Percentiles rank a stretch among this genome's conserved stretches.
phyloP scores from a whole-genome alignment of 2,888 invertebrate species.

The Lasioglossum figueresi region DNA sequence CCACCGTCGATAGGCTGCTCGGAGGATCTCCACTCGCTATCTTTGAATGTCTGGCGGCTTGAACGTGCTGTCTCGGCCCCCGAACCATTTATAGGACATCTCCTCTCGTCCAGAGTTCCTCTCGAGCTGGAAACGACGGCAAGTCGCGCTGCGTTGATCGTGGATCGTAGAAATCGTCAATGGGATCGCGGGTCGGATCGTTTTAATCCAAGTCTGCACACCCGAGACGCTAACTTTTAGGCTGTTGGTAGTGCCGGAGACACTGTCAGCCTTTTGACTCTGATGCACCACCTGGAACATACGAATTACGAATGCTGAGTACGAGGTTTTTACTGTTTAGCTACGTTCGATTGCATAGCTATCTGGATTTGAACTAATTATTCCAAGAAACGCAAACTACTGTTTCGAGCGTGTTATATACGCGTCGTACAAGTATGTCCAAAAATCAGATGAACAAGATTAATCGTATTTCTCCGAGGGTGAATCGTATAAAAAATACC shows the following conservation, averaged over 20 bases:
- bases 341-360: too few relatives aligned
- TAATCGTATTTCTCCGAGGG: not conserved
- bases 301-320: not conserved
- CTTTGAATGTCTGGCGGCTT: slow-evolving; percentile 78
- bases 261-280: slow-evolving; percentile 58
- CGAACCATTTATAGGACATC: slow-evolving; percentile 77
- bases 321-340: not conserved
- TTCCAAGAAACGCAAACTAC: not conserved
- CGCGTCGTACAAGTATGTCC: not conserved
- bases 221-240: not conserved
- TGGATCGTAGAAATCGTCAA: not conserved
- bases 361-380: not conserved
- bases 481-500: not conserved
- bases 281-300: slow-evolving; percentile 40
- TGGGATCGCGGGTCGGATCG: slow-evolving; percentile 15
- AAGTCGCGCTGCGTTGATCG: slow-evolving; percentile 24
- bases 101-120: slow-evolving; percentile 77
- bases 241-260: not conserved
- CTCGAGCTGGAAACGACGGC: not conserved
- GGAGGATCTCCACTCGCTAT: slow-evolving; percentile 66
- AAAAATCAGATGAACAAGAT: not conserved
- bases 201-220: slow-evolving; percentile 16
- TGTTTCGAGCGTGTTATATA: not conserved
- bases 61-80: slow-evolving; percentile 71
- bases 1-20: not conserved